These are phyloP conservation scores for Galeopsomyia nigrocyanea DNA, from an alignment of 2,888 invertebrate species.

Conservation along the genomic window DNA sequence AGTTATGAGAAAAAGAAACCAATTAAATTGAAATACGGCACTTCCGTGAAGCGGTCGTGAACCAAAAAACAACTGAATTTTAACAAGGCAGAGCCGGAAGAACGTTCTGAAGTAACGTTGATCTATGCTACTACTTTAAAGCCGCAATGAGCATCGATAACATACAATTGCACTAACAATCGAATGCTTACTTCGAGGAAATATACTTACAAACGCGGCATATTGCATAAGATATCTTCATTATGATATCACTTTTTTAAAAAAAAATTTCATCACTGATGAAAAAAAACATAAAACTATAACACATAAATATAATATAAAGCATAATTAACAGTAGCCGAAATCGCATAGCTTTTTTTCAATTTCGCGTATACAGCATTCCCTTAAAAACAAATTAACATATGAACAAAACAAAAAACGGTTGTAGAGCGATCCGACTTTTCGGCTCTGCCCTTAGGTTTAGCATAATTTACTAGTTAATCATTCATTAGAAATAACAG, in stretches of 20 bases:
- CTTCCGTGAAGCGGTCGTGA: background rate
- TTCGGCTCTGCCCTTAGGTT: slow-evolving; percentile 44
- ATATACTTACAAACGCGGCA: background rate
- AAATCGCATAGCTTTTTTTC: slow-evolving; percentile 42
- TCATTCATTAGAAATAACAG: slow-evolving; percentile 35
- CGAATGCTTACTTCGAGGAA: slow-evolving; percentile 2
- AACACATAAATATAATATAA: slow-evolving; percentile 23
- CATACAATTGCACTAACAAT: slow-evolving; percentile 10
- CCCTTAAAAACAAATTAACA: slow-evolving; percentile 2
- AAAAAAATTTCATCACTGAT: slow-evolving; percentile 12
- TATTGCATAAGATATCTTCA: slow-evolving; percentile 14
- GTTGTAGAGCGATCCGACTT: slow-evolving; percentile 19
- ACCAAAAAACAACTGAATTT: slow-evolving; percentile 24
- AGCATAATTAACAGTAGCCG: slow-evolving; percentile 9
- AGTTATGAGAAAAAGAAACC: slow-evolving; percentile 21
- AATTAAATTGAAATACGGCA: slow-evolving; percentile 11
- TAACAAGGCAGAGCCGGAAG: slow-evolving; percentile 40
- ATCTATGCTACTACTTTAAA: background rate
- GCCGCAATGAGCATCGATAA: slow-evolving; percentile 6
- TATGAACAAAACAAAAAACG: slow-evolving; percentile 4
- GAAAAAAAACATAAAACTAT: slow-evolving; percentile 23
- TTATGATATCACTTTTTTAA: slow-evolving; percentile 34
- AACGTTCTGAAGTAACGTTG: slow-evolving; percentile 10
- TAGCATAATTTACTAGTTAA: slow-evolving; percentile 40
- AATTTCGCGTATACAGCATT: slow-evolving; percentile 37